phyloP scores from a whole-genome alignment of 2,113 vertebrate species.

The Pogonocichla stellata region DNA sequence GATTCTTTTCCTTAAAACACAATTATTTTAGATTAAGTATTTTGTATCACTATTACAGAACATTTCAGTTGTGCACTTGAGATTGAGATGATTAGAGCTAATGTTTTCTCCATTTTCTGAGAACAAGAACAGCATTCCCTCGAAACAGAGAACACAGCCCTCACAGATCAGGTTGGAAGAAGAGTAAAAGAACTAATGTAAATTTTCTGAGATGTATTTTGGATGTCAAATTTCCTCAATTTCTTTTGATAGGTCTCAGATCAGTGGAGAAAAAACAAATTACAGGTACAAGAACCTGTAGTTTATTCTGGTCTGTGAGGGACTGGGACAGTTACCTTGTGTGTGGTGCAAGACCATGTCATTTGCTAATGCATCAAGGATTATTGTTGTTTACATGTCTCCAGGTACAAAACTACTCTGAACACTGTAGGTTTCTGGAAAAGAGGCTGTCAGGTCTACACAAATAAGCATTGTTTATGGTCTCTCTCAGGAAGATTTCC shows the following conservation, averaged over 20 bases:
- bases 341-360: not conserved
- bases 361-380: not conserved
- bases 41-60: not conserved
- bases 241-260: not conserved
- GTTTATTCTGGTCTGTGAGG: not conserved
- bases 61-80: not conserved
- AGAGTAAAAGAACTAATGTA: not conserved
- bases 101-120: not conserved
- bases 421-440: not conserved
- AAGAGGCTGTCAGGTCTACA: not conserved
- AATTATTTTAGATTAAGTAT: slow-evolving; percentile 20
- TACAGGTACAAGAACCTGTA: not conserved
- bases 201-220: not conserved
- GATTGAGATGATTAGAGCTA: not conserved
- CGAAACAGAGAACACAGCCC: not conserved
- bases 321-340: not conserved
- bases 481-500: not conserved
- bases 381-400: not conserved
- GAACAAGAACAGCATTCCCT: not conserved
- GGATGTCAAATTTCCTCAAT: not conserved
- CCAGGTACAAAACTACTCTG: not conserved
- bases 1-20: not conserved
- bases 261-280: not conserved
- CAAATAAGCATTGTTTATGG: not conserved
- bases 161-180: not conserved